Evolutionary conservation across 64 coral and sea anemone species (phyloP).

Genomic region (Actinia tenebrosa): DNA sequence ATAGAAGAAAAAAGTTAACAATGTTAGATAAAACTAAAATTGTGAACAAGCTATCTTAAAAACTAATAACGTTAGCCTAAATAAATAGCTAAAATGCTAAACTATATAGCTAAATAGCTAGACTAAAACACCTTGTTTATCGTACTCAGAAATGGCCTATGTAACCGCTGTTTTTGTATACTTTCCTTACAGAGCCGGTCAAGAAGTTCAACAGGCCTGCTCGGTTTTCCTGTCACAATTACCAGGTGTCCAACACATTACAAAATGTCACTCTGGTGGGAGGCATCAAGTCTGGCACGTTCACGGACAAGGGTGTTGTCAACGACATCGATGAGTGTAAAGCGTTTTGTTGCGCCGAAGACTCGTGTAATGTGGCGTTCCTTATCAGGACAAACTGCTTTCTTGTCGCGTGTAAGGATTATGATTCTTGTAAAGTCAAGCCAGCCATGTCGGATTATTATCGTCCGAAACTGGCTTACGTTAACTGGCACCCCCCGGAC

Average conservation of each 20-base stretch:
- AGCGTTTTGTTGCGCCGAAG: slow-evolving; percentile 70
- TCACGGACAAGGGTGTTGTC: slow-evolving; percentile 75
- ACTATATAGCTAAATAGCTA: too few species aligned
- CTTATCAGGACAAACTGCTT: slow-evolving; percentile 82
- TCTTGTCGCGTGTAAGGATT: slow-evolving; percentile 79
- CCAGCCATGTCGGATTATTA: slow-evolving; percentile 84
- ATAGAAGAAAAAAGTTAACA: too few species aligned
- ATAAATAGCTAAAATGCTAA: too few species aligned
- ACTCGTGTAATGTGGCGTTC: slow-evolving; percentile 77
- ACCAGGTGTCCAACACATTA: slow-evolving; percentile 55
- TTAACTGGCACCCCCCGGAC: slow-evolving; percentile 80
- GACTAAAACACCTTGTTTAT: too few species aligned
- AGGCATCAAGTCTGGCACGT: slow-evolving; percentile 74
- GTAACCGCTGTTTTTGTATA: background rate
- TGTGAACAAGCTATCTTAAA: too few species aligned
- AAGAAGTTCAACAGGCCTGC: slow-evolving; percentile 38
- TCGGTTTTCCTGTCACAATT: slow-evolving; percentile 32
- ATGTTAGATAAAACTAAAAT: too few species aligned
- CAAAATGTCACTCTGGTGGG: slow-evolving; percentile 73
- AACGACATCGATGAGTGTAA: slow-evolving; percentile 73
- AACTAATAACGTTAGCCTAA: too few species aligned
- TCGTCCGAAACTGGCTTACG: slow-evolving; percentile 68
- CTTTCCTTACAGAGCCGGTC: slow-evolving; percentile 39
- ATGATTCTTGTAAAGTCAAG: slow-evolving; percentile 69
- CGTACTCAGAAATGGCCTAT: too few species aligned